Evolutionary conservation across 2,113 vertebrate genomes (phyloP).

Genomic region (Antechinus flavipes): DNA sequence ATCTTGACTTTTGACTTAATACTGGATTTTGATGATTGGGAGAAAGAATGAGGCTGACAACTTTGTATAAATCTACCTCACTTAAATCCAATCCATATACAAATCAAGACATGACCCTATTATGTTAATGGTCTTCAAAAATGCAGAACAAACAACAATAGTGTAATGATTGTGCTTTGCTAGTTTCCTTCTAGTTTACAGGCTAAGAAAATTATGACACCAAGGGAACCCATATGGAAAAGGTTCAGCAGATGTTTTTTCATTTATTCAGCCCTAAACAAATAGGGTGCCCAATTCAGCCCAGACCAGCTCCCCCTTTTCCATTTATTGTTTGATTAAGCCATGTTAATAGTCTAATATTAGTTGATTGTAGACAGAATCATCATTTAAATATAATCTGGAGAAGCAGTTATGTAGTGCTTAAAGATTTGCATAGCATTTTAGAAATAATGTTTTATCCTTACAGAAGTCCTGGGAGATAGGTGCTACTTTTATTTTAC

Average conservation of each 20-base stretch:
- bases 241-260: not conserved
- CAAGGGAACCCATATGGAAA: not conserved
- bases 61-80: too few relatives aligned
- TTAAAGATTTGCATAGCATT: not conserved
- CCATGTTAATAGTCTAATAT: not conserved
- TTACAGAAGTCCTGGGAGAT: too few relatives aligned
- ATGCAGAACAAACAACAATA: too few relatives aligned
- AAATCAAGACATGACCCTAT: too few relatives aligned
- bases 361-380: conserved; percentile 13
- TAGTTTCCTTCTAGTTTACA: conserved; percentile 62
- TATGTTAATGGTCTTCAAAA: too few relatives aligned
- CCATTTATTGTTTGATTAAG: conserved; percentile 20
- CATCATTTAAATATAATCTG: not conserved
- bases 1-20: too few relatives aligned
- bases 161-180: not conserved
- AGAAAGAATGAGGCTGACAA: too few relatives aligned
- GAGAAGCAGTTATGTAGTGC: not conserved
- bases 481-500: not conserved
- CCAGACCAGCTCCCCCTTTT: not conserved
- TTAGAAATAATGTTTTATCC: too few relatives aligned
- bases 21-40: too few relatives aligned
- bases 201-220: not conserved
- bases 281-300: not conserved
- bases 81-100: too few relatives aligned
- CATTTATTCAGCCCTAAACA: not conserved